Conservation (phyloP, 2,113 vertebrate species). For the Trinectes maculatus region DNA sequence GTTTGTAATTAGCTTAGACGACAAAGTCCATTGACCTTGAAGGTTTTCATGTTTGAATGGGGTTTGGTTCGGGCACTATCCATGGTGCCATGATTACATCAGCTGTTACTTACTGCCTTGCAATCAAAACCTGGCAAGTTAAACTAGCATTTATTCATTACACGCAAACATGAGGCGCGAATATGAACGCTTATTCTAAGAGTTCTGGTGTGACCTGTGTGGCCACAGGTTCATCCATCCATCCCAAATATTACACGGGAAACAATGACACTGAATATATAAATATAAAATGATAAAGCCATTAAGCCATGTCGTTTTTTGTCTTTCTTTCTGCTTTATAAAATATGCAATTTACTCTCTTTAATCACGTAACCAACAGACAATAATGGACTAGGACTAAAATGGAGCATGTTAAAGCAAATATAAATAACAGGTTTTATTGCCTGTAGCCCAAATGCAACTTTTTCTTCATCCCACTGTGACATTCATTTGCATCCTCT, state of each 20-base stretch:
- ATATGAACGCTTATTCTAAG: too few species aligned
- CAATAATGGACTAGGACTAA: conserved; percentile 17
- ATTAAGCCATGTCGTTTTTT: conserved; percentile 1
- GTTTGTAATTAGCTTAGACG: too few species aligned
- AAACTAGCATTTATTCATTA: too few species aligned
- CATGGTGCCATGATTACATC: too few species aligned
- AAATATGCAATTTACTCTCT: conserved; percentile 23
- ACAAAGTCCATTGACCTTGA: too few species aligned
- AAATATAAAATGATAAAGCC: conserved; percentile 37
- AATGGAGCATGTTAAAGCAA: conserved; percentile 15
- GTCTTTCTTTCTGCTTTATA: conserved; percentile 2
- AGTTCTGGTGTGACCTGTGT: too few species aligned
- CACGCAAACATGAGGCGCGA: too few species aligned
- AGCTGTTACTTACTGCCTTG: too few species aligned
- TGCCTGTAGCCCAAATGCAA: conserved; percentile 12
- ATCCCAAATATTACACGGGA: conserved; percentile 23
- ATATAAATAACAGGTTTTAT: conserved; percentile 16
- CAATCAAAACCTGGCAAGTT: too few species aligned
- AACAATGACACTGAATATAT: conserved; percentile 38
- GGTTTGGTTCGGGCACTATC: too few species aligned
- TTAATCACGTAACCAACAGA: conserved; percentile 37
- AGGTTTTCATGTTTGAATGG: background rate
- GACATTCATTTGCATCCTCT: conserved; percentile 28
- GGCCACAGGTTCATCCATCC: conserved; percentile 7
- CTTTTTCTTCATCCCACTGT: conserved; percentile 18